Percentiles rank a stretch among this genome's conserved stretches.
Conservation (phyloP, 2,113 vertebrate species). For the Otolemur garnettii region DNA sequence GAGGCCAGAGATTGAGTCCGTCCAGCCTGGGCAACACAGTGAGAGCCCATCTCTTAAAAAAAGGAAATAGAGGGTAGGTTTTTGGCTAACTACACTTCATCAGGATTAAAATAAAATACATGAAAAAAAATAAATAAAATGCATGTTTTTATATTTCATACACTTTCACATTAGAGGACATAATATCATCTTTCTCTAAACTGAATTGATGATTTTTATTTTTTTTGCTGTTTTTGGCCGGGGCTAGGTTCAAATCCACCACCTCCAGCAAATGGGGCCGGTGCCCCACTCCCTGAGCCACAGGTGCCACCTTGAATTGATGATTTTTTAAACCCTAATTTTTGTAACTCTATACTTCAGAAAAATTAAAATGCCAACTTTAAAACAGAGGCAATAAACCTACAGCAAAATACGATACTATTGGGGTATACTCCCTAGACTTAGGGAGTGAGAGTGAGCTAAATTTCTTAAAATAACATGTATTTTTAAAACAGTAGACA, state of each 20-base stretch:
- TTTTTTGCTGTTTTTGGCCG: too few species aligned
- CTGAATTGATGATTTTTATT: background rate
- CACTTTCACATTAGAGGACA: background rate
- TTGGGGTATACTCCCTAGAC: background rate
- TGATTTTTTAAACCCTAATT: background rate
- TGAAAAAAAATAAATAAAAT: background rate
- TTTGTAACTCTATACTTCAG: background rate
- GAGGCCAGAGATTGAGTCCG: too few species aligned
- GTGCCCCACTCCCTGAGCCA: too few species aligned
- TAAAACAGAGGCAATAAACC: conserved; percentile 44
- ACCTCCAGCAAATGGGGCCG: too few species aligned
- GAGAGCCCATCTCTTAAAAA: too few species aligned
- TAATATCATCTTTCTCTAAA: conserved; percentile 4
- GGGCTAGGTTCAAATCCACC: too few species aligned
- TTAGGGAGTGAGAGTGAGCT: background rate
- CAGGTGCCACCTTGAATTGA: background rate
- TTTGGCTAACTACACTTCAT: conserved; percentile 22
- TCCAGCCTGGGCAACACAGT: too few species aligned
- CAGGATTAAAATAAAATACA: conserved; percentile 42
- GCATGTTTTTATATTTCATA: background rate
- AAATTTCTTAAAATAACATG: too few species aligned
- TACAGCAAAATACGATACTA: conserved; percentile 31
- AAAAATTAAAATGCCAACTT: conserved; percentile 31
- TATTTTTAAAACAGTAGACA: background rate
- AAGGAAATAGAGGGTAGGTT: background rate